These are phyloP conservation scores for Drosophila aldrichi DNA, from an alignment of 2,888 invertebrate species.

Conservation along the genomic window DNA sequence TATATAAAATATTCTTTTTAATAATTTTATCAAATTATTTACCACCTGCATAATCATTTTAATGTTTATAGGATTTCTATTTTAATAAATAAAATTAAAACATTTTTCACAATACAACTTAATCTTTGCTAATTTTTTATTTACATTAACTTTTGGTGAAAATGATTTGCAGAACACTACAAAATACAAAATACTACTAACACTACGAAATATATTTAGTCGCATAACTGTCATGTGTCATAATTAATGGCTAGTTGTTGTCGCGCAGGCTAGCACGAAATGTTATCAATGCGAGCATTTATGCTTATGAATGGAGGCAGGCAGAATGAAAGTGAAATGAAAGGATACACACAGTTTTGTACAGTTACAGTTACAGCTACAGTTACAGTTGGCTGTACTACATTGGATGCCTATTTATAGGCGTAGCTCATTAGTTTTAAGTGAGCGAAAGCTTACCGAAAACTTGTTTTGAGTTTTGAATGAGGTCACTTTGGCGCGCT, in stretches of 20 bases:
- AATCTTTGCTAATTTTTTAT: too few relatives aligned
- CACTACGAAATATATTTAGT: slow-evolving; percentile 21
- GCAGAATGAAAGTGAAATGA: slow-evolving; percentile 2
- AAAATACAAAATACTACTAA: neutral
- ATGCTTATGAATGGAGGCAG: slow-evolving; percentile 39
- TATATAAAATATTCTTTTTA: too few relatives aligned
- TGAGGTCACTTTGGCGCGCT: slow-evolving; percentile 72
- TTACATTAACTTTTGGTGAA: slow-evolving; percentile 2
- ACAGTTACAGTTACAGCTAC: slow-evolving; percentile 22
- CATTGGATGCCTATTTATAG: slow-evolving; percentile 67
- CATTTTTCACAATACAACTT: too few relatives aligned
- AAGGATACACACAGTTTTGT: slow-evolving; percentile 16
- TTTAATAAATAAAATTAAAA: too few relatives aligned
- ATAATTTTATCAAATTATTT: too few relatives aligned
- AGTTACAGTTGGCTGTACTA: slow-evolving; percentile 21
- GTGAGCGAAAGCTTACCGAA: slow-evolving; percentile 76
- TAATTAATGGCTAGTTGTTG: slow-evolving; percentile 67
- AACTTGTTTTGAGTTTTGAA: slow-evolving; percentile 81
- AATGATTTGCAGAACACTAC: slow-evolving; percentile 18
- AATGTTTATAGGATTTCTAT: too few relatives aligned
- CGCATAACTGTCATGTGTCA: slow-evolving; percentile 66
- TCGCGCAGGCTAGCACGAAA: slow-evolving; percentile 44
- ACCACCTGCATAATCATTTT: too few relatives aligned
- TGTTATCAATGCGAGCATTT: slow-evolving; percentile 60
- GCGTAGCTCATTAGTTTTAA: slow-evolving; percentile 78